phyloP scores from a whole-genome alignment of 2,888 invertebrate genomes.

The Phyto melanocephala region DNA sequence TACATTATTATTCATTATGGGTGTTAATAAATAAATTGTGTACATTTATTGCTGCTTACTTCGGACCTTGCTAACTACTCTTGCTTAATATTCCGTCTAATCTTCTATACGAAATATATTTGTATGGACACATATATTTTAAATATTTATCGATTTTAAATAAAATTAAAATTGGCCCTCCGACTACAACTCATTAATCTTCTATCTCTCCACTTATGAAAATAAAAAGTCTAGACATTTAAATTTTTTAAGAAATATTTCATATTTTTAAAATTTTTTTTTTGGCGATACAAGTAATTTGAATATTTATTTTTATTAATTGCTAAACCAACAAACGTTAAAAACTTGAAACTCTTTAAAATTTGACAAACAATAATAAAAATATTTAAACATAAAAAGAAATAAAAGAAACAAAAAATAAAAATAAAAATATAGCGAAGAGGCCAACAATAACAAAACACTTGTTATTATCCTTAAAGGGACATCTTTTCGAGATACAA shows the following conservation, averaged over 20 bases:
- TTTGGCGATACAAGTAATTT: background rate
- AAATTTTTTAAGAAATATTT: too few species aligned
- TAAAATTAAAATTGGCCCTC: too few species aligned
- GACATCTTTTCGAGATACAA: background rate
- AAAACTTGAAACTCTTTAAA: background rate
- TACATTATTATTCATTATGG: too few species aligned
- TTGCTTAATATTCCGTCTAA: too few species aligned
- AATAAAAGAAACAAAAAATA: conserved; percentile 32
- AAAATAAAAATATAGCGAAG: background rate
- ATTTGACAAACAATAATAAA: conserved; percentile 59
- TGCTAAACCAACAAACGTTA: conserved; percentile 33
- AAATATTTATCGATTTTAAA: too few species aligned
- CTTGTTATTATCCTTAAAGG: conserved; percentile 8
- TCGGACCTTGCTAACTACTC: too few species aligned
- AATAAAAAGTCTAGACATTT: background rate
- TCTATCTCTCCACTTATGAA: background rate
- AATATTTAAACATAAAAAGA: conserved; percentile 44
- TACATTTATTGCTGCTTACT: too few species aligned
- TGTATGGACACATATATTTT: too few species aligned
- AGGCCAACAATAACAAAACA: background rate
- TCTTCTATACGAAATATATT: too few species aligned
- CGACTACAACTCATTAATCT: background rate
- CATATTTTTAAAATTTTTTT: too few species aligned
- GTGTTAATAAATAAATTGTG: too few species aligned
- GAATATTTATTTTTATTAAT: conserved; percentile 25